Base-by-base conservation (phyloP, 2,888 invertebrate species). In the Carterocephalus palaemon region DNA sequence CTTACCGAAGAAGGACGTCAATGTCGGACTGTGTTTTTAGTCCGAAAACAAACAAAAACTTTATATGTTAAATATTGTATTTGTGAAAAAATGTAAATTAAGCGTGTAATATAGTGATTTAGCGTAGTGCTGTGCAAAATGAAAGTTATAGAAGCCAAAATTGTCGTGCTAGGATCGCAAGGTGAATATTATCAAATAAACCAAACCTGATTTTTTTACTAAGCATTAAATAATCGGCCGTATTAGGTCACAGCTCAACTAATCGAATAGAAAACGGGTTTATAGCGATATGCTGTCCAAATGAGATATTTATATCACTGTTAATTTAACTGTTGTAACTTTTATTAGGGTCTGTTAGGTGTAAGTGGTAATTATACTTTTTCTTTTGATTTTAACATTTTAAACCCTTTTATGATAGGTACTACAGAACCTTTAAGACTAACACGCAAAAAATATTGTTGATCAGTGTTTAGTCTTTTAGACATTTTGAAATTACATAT, bases 141-240 rank as follows among this genome's bases (percentile, higher is more conserved):
- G 94, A 92, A 90, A 75, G 91, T 90, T 51, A 88, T 94, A 53
- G 92, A 93, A 73, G 95, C 93, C 48, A 96, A 96, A 90, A 92
- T 95, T 38, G 95, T 96, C 37, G 92, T 95, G 54, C 87, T 96
- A 47, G 96, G 96, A 42, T 89, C 92, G 38, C 92, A 93, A 90
- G 93, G 93, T 94, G 89, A 88, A 72, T 33, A 34, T 42, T 9
- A 36, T 22, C 45, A 19, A 24, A 31, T 13, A 15, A 31, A n/a
- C n/a, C n/a, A n/a, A n/a, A n/a, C n/a, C n/a, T 31, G 8, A 13
- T 41, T 38, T 29, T 26, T 34, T 28, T 6, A 2, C 1, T 42
- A 10, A 20, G 1, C 28, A 37, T 45, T 45, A 45, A 45, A 45
- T 37, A 37, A 45, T 45, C 36, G 22, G 17, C 10, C 3, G 10